A percentile compares a stretch with the other conserved stretches of the same genome.
Evolutionary conservation across 2,113 vertebrate species (phyloP).

Genomic region (Corythornis madagascariensis): DNA sequence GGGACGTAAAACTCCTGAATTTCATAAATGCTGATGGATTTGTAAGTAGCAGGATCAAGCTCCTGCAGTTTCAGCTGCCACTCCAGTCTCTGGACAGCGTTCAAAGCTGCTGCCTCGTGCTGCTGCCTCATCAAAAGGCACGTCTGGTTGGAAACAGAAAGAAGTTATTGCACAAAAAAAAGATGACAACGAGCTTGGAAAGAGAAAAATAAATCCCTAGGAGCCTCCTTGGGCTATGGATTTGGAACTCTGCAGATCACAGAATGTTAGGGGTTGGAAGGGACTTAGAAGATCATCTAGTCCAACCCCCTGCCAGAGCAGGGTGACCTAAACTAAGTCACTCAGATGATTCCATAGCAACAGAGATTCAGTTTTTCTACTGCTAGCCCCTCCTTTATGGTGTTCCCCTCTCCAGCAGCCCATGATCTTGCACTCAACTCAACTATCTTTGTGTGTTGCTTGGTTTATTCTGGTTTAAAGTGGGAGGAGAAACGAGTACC

Average conservation of each 20-base stretch:
- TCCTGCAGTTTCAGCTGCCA: conserved; percentile 99
- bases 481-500: conserved; percentile 71
- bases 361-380: neutral
- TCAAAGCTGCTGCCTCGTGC: conserved; percentile 97
- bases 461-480: neutral
- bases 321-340: too few species aligned
- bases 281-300: too few species aligned
- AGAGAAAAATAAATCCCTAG: neutral
- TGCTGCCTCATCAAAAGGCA: conserved; percentile 99
- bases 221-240: neutral
- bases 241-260: neutral
- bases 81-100: conserved; percentile 95
- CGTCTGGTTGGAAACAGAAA: conserved; percentile 79
- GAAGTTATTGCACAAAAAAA: neutral
- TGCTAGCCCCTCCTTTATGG: neutral
- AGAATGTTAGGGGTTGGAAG: too few species aligned
- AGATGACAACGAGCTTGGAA: neutral
- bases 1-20: conserved; percentile 98
- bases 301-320: too few species aligned
- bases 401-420: neutral
- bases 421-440: neutral
- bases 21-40: conserved; percentile 98
- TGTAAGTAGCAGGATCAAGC: conserved; percentile 94
- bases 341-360: neutral
- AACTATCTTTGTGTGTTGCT: neutral